Evolutionary conservation across 2,888 invertebrate species (phyloP).

Genomic region (Cetonia aurata): DNA sequence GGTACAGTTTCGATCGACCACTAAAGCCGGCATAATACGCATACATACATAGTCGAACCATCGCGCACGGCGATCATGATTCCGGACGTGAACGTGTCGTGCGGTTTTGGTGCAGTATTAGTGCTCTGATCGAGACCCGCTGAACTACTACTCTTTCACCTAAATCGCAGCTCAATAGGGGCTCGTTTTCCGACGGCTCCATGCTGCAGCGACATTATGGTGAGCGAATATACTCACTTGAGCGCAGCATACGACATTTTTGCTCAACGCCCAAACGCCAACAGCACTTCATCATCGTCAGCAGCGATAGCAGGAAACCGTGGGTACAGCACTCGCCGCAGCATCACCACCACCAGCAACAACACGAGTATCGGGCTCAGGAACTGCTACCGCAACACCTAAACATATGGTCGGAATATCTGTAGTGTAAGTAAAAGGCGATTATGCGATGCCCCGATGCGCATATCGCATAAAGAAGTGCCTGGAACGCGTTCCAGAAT

Average conservation of each 20-base stretch:
- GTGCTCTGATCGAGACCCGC: slow-evolving; percentile 29
- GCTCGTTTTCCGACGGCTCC: slow-evolving; percentile 62
- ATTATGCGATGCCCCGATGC: neutral
- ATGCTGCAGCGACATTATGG: slow-evolving; percentile 63
- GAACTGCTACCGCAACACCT: slow-evolving; percentile 28
- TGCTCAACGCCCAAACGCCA: slow-evolving; percentile 42
- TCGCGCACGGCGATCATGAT: slow-evolving; percentile 33
- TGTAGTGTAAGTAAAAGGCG: slow-evolving; percentile 32
- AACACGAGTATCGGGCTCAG: slow-evolving; percentile 25
- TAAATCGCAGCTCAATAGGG: slow-evolving; percentile 54
- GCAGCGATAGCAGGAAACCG: slow-evolving; percentile 13
- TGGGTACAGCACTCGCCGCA: slow-evolving; percentile 4
- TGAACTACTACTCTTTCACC: slow-evolving; percentile 41
- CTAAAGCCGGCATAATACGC: slow-evolving; percentile 1
- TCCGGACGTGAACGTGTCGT: slow-evolving; percentile 41
- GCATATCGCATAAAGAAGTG: neutral
- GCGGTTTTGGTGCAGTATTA: slow-evolving; percentile 50
- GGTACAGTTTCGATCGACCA: slow-evolving; percentile 37
- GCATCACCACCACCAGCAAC: slow-evolving; percentile 3
- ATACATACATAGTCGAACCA: slow-evolving; percentile 16
- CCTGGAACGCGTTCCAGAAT: neutral
- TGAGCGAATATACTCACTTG: slow-evolving; percentile 50
- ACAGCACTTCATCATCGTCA: slow-evolving; percentile 24
- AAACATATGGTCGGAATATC: slow-evolving; percentile 40
- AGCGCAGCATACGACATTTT: slow-evolving; percentile 39